Conservation (phyloP, 2,888 invertebrate species). For the Dorcus parallelipipedus region DNA sequence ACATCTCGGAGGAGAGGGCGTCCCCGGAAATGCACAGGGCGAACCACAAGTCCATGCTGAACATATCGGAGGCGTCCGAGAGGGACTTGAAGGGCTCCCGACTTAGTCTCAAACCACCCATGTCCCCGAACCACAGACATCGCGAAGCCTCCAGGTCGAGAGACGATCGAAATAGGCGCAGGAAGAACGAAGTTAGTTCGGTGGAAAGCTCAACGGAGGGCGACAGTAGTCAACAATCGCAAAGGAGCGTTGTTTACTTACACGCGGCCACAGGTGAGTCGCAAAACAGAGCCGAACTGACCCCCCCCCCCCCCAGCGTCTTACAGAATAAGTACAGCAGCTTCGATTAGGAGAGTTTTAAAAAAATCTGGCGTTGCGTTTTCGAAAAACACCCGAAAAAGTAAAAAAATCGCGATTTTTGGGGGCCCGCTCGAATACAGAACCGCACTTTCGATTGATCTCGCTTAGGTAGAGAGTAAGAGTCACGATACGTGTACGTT, state of each 20-base stretch:
- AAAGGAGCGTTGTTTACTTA: constrained; percentile 78
- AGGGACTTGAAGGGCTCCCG: constrained; percentile 38
- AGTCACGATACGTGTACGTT: too few species aligned
- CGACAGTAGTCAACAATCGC: constrained; percentile 75
- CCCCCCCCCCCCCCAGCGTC: too few species aligned
- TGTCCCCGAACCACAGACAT: constrained; percentile 39
- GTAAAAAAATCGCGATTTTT: too few species aligned
- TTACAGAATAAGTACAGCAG: too few species aligned
- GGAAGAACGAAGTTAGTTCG: constrained; percentile 53
- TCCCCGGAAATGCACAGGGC: constrained; percentile 36
- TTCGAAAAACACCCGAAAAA: too few species aligned
- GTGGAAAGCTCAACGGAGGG: constrained; percentile 71
- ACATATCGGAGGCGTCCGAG: constrained; percentile 36
- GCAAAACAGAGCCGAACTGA: too few species aligned
- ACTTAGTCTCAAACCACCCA: constrained; percentile 43
- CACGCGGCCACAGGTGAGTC: constrained; percentile 74
- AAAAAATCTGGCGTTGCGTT: too few species aligned
- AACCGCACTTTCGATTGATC: too few species aligned
- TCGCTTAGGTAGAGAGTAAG: too few species aligned
- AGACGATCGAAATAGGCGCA: constrained; percentile 45
- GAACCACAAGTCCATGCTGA: constrained; percentile 42
- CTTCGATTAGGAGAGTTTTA: too few species aligned
- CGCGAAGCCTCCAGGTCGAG: constrained; percentile 46
- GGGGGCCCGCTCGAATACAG: too few species aligned
- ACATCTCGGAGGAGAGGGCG: constrained; percentile 52